These are phyloP conservation scores for Mormyrus lacerda DNA, from an alignment of 2,113 vertebrate genomes.

Conservation along the genomic window DNA sequence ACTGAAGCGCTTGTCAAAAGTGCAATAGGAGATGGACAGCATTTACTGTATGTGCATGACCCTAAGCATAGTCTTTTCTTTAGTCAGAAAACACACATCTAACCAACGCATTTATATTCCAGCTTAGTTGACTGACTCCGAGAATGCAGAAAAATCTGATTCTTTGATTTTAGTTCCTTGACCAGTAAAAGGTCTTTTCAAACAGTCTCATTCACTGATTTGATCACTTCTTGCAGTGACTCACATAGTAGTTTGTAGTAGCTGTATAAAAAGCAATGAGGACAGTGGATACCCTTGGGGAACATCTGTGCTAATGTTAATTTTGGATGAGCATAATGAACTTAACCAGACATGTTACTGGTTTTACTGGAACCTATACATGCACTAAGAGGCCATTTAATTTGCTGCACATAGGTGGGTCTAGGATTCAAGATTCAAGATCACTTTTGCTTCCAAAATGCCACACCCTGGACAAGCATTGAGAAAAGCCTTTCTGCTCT, in stretches of 20 bases:
- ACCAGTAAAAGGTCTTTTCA: not conserved
- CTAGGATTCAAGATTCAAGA: not conserved
- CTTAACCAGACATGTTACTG: not conserved
- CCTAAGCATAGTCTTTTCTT: not conserved
- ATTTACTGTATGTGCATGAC: not conserved
- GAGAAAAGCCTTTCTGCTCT: not conserved
- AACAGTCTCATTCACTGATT: not conserved
- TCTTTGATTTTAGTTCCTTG: not conserved
- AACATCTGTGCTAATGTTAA: slow-evolving; percentile 2
- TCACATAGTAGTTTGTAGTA: not conserved
- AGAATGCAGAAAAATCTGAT: not conserved
- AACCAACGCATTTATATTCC: not conserved
- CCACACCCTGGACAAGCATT: not conserved
- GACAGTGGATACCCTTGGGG: not conserved
- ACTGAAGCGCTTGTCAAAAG: not conserved
- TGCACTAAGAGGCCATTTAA: not conserved
- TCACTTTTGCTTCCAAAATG: not conserved
- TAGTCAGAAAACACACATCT: not conserved
- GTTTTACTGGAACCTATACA: not conserved
- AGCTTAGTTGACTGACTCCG: not conserved
- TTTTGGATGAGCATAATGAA: not conserved
- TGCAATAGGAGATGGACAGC: not conserved
- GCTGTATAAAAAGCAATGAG: not conserved
- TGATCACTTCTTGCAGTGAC: not conserved
- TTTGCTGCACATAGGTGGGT: not conserved